Evolutionary conservation across 2,888 invertebrate species (phyloP), one percentile per base, ranked within the genome.

Genomic region (Pegoplata infirma): DNA sequence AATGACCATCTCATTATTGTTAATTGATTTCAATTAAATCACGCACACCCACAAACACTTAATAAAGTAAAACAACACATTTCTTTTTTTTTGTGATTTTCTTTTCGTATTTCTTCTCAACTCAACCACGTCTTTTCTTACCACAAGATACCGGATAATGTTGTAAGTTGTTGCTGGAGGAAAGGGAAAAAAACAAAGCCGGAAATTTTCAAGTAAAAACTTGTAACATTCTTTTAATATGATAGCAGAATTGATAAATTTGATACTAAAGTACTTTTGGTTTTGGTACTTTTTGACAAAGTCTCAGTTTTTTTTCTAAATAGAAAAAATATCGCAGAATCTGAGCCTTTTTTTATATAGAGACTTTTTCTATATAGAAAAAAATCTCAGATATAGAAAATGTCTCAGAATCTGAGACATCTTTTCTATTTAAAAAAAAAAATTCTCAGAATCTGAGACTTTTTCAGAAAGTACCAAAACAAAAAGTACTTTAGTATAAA

Each of bases 11-110:
- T 87, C 88, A 87, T 88, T 88, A 88, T 83, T 84, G 87, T 87
- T 89, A 88, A 88, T 88, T 88, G 88, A 88, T 88, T 88, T 88
- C 88, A 88, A 88, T 88, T 88, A 88, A 89, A 87, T 87, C 88
- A 86, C 87, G 84, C 84, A 75, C 73, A 71, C 78, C 75, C 69
- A 49, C 71, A 44, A 69, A 63, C 73, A 80, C 72, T 73, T 76
- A 76, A 76, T 76, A 72, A 80, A 61, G 32, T 28, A 47, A 67
- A 68, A 66, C 49, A 76, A 55, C 63, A 40, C 51, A 68, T 75
- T 75, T 63, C 49, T 49, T 76, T 51, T 36, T 66, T 17, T n/a
- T 25, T 6, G 8, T 17, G 16, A 16, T 19, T n/a, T n/a, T n/a
- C n/a, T 17, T 19, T 32, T 49, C 21, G n/a, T 8, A 14, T 63